phyloP scores from a whole-genome alignment of 2,113 vertebrate genomes.

The Rallus limicola region DNA sequence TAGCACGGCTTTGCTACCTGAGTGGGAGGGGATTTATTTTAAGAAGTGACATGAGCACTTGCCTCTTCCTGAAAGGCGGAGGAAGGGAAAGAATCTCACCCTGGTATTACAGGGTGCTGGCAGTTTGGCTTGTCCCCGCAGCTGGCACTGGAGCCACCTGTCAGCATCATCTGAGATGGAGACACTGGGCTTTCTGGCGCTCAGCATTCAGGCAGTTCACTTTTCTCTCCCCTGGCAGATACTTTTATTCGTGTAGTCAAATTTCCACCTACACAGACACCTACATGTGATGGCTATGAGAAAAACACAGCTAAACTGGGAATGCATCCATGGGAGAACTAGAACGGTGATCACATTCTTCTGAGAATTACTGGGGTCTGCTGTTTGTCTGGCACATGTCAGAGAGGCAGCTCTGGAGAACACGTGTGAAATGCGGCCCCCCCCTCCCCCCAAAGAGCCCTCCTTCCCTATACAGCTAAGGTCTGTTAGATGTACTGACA shows the following conservation, averaged over 20 bases:
- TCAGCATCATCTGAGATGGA: background rate
- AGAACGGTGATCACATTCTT: background rate
- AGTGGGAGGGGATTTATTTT: background rate
- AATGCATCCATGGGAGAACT: background rate
- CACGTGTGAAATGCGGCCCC: background rate
- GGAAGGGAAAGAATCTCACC: background rate
- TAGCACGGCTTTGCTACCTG: background rate
- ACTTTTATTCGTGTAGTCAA: conserved; percentile 16
- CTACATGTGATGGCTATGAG: background rate
- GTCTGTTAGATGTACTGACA: background rate
- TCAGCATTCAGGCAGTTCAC: background rate
- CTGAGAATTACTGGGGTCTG: background rate
- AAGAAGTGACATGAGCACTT: background rate
- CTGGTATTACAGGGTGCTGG: background rate
- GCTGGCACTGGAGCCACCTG: background rate
- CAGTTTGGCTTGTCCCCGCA: background rate
- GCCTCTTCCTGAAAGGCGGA: background rate
- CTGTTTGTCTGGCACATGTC: background rate
- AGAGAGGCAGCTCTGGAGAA: background rate
- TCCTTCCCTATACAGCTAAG: background rate
- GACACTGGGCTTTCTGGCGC: background rate
- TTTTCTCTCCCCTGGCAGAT: background rate
- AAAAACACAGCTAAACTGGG: conserved; percentile 24
- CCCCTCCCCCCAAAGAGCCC: background rate
- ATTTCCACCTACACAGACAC: conserved; percentile 46